phyloP scores from a whole-genome alignment of 2,113 vertebrate species.

The Eulemur macaco region DNA sequence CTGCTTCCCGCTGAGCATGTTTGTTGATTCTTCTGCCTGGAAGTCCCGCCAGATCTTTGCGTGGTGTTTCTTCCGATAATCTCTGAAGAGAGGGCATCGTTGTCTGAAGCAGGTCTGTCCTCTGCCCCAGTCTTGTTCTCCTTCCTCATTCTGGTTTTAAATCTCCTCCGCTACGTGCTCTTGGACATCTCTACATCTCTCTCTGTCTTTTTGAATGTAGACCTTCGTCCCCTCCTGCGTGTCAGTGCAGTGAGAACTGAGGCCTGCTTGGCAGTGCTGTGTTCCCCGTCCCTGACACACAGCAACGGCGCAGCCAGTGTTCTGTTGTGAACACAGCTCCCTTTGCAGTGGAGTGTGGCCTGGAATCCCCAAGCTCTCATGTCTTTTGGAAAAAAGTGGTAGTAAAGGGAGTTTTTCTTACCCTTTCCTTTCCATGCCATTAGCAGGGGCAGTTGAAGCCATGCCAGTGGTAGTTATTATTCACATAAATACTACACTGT shows the following conservation, averaged over 20 bases:
- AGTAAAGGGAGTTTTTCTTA: neutral
- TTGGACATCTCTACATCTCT: no score
- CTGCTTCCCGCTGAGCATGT: neutral
- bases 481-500: neutral
- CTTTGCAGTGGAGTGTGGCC: no score
- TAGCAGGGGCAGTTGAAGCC: neutral
- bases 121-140: neutral
- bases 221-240: neutral
- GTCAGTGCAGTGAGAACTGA: neutral
- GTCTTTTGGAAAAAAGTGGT: neutral
- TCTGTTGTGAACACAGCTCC: neutral
- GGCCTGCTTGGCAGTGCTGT: neutral
- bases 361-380: neutral
- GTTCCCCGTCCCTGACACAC: neutral
- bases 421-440: neutral
- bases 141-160: neutral
- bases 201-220: neutral
- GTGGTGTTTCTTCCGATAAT: neutral
- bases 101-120: neutral
- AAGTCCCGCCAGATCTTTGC: no score
- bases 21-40: neutral
- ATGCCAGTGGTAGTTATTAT: neutral
- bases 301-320: neutral
- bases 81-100: neutral
- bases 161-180: neutral